Conservation (phyloP, 2,797 vertebrate species). For the Periophthalmus magnuspinnatus region DNA sequence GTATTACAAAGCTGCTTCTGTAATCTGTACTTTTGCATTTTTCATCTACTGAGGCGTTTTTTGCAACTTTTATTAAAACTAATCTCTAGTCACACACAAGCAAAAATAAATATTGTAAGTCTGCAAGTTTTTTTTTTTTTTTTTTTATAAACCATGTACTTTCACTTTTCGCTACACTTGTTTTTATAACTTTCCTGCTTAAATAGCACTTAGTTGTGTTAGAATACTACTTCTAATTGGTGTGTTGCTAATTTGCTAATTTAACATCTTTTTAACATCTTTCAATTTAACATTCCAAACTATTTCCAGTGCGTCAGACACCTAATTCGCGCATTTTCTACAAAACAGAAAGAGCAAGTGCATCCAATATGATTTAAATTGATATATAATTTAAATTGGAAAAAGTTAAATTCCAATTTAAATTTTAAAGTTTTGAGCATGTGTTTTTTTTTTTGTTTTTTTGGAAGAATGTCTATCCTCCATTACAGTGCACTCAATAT, state of each 20-base stretch:
- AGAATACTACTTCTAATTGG: too few species aligned
- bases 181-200: background rate
- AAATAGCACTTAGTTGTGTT: background rate
- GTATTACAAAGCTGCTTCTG: constrained; percentile 47
- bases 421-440: background rate
- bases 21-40: constrained; percentile 26
- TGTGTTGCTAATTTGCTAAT: background rate
- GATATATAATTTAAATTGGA: background rate
- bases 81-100: constrained; percentile 1
- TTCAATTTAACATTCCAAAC: background rate
- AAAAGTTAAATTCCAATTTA: background rate
- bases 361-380: background rate
- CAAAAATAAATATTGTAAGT: background rate
- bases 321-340: background rate
- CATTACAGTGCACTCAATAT: background rate
- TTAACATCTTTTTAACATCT: background rate
- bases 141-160: background rate
- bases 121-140: background rate
- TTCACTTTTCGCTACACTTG: background rate
- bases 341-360: background rate
- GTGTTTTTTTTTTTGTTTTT: too few species aligned
- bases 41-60: constrained; percentile 10
- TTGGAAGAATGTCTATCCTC: background rate
- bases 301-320: background rate
- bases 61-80: background rate